Base-by-base conservation (phyloP, 2,113 vertebrate genomes). In the Anguilla japonica region DNA sequence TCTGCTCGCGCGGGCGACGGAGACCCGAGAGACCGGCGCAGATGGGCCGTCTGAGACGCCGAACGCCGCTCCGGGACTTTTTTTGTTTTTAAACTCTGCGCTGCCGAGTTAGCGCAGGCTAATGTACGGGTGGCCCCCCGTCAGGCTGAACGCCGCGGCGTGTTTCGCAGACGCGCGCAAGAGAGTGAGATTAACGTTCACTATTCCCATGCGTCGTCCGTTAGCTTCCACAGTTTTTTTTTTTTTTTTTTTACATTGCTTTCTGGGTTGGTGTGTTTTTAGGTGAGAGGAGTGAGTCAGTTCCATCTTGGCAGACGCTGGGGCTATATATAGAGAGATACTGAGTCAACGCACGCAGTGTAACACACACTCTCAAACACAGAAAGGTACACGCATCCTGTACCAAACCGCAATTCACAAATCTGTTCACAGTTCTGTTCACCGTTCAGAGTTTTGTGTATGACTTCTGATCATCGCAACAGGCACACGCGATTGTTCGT, bases 241-340 rank as follows among this genome's bases (percentile, higher is more conserved):
- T 83, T 34, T 39, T 53, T 82, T 80, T 46, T 84, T 83, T 46
- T 67, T 84, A 86, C n/a, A 34, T 26, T 88, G 43, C 85, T 85
- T 86, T 85, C 80, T 86, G 80, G 87, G 79, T 41, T 83, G 26
- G 34, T 29, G 84, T 53, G 84, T 85, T 75, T 89, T 90, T 89
- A 85, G 85, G 81, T 90, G 81, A 83, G 57, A 43, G 43, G 87
- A 57, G 41, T 90, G 88, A 89, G 84, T 90, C 90, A 91, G 80
- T 86, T 79, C 43, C 80, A 79, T 63, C 84, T 60, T 60, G 87
- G 78, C 83, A 75, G 82, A 84, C 75, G 80, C 84, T 63, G 6
- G 2, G 79, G 84, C 88, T 91, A 89, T 92, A 92, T 92, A 87
- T 92, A 91, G 87, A 88, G 84, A 57, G 79, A 29, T n/a, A 80